Percentiles rank a stretch among this genome's conserved stretches.
phyloP scores from a whole-genome alignment of 2,888 invertebrate species.

The Macrostomum cliftonense region DNA sequence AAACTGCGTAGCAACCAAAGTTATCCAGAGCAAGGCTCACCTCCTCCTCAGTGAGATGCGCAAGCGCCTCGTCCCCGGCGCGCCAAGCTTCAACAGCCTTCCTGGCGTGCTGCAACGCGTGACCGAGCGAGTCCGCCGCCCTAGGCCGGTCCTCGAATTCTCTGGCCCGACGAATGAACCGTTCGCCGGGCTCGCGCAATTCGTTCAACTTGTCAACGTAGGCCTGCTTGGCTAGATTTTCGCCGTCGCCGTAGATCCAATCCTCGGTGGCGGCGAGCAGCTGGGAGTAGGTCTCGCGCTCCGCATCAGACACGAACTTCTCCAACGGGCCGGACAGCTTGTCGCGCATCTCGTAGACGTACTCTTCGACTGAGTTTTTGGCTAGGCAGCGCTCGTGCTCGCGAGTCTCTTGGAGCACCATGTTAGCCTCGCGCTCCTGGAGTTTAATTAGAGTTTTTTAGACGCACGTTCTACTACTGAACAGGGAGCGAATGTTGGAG shows the following conservation, averaged over 20 bases:
- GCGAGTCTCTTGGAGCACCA: conserved; percentile 54
- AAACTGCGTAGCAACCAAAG: too few species aligned
- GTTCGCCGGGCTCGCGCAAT: conserved; percentile 36
- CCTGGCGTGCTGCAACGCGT: conserved; percentile 56
- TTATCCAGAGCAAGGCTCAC: background rate
- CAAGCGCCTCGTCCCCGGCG: background rate
- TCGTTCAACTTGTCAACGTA: conserved; percentile 44
- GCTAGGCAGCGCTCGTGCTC: conserved; percentile 88
- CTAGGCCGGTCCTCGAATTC: conserved; percentile 62
- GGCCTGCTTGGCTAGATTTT: conserved; percentile 63
- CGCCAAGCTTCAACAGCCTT: conserved; percentile 51
- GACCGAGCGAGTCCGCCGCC: conserved; percentile 60
- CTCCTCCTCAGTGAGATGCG: background rate
- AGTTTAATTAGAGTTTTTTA: background rate
- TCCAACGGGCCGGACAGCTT: conserved; percentile 58
- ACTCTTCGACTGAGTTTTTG: conserved; percentile 89
- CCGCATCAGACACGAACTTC: conserved; percentile 51
- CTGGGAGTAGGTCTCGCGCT: conserved; percentile 25
- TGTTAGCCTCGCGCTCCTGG: conserved; percentile 39
- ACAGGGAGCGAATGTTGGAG: background rate
- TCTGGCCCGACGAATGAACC: conserved; percentile 43
- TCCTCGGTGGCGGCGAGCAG: conserved; percentile 67
- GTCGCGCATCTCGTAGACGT: conserved; percentile 82
- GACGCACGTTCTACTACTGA: background rate
- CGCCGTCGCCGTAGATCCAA: conserved; percentile 93